Evolutionary conservation across 2,797 vertebrate genomes (phyloP), one percentile per base, ranked within the genome.

Genomic region (Catostomus latipinnis): DNA sequence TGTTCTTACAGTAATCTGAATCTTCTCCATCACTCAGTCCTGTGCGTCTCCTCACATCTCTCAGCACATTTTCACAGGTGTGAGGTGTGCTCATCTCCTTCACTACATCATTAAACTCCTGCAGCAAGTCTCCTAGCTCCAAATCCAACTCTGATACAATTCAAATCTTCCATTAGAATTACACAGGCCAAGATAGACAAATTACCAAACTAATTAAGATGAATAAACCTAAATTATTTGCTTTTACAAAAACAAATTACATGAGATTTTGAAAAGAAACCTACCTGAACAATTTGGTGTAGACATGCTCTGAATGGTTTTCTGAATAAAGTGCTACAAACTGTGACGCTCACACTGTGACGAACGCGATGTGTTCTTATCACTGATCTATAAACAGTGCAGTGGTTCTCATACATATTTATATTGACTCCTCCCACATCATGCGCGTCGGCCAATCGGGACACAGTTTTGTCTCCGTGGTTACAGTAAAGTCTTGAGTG

Each of bases 101-200:
- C 86, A 93, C 91, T 86, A 94, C 92, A 71, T 92, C 90, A 81
- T 94, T 87, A 87, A 94, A 94, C 88, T 95, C 94, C 83, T 92
- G 92, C 81, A 95, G 90, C 78, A 94, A 53, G 34, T 93, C 92
- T 2, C 84, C 90, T 11, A 95, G 85, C 72, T 93, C 92, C 10
- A 84, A 80, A 60, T 94, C 93, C 69, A 94, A 50, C 75, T 92
- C 93, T 94, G 86, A 22, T 11, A 52, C 46, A 62, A 18, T 18
- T 48, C 14, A 53, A 12, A 46, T 49, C 1, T 8, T n/a, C 10
- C 2, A 71, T 50, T 6, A 61, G 11, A 60, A 13, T 61, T 3
- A 5, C 14, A 5, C 7, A 45, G 5, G 34, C 22, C 12, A 62
- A 45, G 43, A 54, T 12, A 34, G 34, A 34, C 34, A 14, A 54